Conservation (phyloP, 2,113 vertebrate species). For the Gymnarchus niloticus region DNA sequence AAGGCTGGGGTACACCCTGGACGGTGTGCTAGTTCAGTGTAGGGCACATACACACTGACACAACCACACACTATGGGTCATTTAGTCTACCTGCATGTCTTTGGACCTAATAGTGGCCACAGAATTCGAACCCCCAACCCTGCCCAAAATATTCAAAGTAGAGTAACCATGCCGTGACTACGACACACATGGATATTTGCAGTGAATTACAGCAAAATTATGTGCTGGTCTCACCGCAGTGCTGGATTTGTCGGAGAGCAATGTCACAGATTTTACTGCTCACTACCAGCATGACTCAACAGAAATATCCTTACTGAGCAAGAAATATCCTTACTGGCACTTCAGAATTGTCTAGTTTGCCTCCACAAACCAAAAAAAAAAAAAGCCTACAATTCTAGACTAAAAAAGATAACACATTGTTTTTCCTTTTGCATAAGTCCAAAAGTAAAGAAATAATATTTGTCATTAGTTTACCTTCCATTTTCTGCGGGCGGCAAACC, state of each 20-base stretch:
- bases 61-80: too few species aligned
- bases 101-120: too few species aligned
- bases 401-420: not conserved
- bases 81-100: too few species aligned
- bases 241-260: not conserved
- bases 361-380: not conserved
- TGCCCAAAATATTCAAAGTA: not conserved
- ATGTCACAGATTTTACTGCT: not conserved
- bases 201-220: not conserved
- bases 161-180: not conserved
- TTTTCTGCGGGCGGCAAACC: constrained; percentile 90
- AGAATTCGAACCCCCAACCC: too few species aligned
- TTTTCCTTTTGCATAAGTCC: not conserved
- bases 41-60: too few species aligned
- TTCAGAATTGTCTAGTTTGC: not conserved
- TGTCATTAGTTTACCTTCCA: constrained; percentile 76
- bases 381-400: not conserved
- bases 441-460: not conserved
- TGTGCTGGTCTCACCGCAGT: not conserved
- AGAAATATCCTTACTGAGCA: not conserved
- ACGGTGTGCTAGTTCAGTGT: too few species aligned
- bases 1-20: too few species aligned
- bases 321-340: not conserved
- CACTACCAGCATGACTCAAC: not conserved
- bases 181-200: not conserved